These are phyloP conservation scores for Drosophila kikkawai DNA, from an alignment of 1,140 invertebrate genomes.

Conservation along the genomic window DNA sequence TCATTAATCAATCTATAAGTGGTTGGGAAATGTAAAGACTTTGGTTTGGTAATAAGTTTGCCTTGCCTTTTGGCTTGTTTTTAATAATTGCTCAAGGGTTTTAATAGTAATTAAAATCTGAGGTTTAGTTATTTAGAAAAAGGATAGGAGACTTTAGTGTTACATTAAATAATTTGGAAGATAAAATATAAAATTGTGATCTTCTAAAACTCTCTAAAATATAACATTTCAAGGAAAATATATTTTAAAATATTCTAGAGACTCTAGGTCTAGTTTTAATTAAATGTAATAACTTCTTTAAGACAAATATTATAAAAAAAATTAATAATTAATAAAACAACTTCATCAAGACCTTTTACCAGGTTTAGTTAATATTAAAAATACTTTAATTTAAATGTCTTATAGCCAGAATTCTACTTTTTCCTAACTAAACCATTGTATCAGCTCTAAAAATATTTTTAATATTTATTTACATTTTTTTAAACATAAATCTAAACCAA, in stretches of 20 bases:
- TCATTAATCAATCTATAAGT: slow-evolving; percentile 6
- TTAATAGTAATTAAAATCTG: background rate
- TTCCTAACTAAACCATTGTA: background rate
- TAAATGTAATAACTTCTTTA: no score
- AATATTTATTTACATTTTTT: background rate
- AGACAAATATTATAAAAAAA: background rate
- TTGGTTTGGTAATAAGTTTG: background rate
- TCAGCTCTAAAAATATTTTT: background rate
- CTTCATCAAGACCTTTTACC: no score
- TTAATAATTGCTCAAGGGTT: background rate
- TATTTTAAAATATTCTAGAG: no score
- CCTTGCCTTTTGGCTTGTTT: background rate
- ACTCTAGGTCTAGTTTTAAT: no score
- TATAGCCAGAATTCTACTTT: no score
- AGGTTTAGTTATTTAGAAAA: background rate
- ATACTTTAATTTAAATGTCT: no score
- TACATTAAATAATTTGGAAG: background rate
- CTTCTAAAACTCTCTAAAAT: no score
- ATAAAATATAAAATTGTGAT: background rate
- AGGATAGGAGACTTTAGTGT: background rate
- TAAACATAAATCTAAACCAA: background rate
- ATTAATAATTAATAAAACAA: no score
- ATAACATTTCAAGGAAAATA: no score
- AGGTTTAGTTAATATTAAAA: no score
- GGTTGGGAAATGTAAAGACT: background rate